A percentile compares a stretch with the other conserved stretches of the same genome.
Conservation (phyloP, 30 jellyfish, hydroid and myxozoan genomes). For the Pseudorhiza aurosa region DNA sequence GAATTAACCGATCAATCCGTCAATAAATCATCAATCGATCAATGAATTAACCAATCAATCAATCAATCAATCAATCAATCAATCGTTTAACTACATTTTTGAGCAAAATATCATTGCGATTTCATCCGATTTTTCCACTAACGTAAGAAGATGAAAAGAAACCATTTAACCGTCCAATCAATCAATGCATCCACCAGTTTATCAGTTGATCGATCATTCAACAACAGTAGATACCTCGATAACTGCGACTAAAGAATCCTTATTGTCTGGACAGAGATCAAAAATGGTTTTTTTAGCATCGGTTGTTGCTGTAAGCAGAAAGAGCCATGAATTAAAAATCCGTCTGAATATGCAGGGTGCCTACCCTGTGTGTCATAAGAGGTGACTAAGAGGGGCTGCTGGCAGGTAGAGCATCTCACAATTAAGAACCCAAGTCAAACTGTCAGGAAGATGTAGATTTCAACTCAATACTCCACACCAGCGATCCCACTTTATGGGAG, state of each 20-base stretch:
- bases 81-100: neutral
- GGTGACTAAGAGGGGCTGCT: too few species aligned
- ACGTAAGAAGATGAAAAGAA: too few species aligned
- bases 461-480: too few species aligned
- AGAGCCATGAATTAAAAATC: neutral
- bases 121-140: too few species aligned
- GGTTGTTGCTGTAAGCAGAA: slow-evolving; percentile 56
- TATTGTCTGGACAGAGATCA: slow-evolving; percentile 68
- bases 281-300: slow-evolving; percentile 78
- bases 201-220: neutral
- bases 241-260: slow-evolving; percentile 89
- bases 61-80: neutral
- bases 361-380: too few species aligned
- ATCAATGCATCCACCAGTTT: neutral
- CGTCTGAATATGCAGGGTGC: too few species aligned
- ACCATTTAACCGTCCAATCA: neutral
- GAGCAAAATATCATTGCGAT: too few species aligned
- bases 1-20: neutral
- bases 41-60: neutral
- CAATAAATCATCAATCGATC: neutral
- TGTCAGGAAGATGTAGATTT: too few species aligned
- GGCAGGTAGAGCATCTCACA: too few species aligned
- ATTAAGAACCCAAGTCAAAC: too few species aligned
- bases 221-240: slow-evolving; percentile 68
- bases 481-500: too few species aligned